Conservation (phyloP, 2,797 vertebrate genomes). For the Cyprinodon diabolis region DNA sequence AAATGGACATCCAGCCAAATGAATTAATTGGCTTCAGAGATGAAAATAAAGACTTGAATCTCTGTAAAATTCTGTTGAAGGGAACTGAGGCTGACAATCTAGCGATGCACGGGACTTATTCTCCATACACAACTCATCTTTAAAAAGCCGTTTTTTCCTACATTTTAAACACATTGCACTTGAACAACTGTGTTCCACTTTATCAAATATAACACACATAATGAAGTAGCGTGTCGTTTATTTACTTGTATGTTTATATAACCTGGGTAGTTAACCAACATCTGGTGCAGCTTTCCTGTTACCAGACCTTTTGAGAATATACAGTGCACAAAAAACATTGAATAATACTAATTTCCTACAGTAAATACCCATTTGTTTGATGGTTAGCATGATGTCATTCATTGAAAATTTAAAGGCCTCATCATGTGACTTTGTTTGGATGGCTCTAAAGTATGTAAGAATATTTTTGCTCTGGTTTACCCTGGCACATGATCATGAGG, state of each 20-base stretch:
- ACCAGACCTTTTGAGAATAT: not conserved
- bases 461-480: conserved; percentile 37
- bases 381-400: conserved; percentile 20
- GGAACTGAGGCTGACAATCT: not conserved
- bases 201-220: not conserved
- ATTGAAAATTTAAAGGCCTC: conserved; percentile 41
- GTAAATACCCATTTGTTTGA: conserved; percentile 34
- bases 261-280: not conserved
- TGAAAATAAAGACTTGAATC: not conserved
- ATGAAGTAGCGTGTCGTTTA: not conserved
- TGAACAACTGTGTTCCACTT: not conserved
- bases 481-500: conserved; percentile 21
- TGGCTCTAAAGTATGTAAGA: conserved; percentile 44
- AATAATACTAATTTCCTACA: not conserved
- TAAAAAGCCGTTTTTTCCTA: not conserved
- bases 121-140: not conserved
- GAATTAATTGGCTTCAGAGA: not conserved
- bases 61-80: not conserved
- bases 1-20: not conserved
- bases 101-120: not conserved
- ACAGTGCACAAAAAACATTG: not conserved
- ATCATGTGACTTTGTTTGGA: conserved; percentile 53
- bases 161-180: not conserved
- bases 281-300: not conserved
- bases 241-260: not conserved